Evolutionary conservation across 1,140 invertebrate genomes (phyloP), one percentile per base, ranked within the genome.

Genomic region (Centruroides vittatus): DNA sequence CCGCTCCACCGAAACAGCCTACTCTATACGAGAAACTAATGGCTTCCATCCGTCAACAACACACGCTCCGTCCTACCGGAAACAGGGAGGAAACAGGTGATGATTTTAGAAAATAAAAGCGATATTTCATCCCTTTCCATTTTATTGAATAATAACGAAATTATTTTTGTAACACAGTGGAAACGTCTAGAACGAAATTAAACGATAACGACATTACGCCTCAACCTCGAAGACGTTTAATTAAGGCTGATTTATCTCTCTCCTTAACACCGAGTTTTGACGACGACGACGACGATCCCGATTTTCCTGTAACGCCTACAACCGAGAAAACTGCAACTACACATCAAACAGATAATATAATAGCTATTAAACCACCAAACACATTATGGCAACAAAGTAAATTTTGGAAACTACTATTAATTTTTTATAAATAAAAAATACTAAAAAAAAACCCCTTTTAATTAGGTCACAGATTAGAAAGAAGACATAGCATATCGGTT

Each of bases 21-120:
- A 87, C 88, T 11, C 83, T 89, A 0, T 78, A 89, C 61, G 92
- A 97, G 75, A 79, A 85, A 66, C 78, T 97, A 1, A 83, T 97
- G 77, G 84, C 89, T 61, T 91, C 89, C 59, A 96, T 96, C 65
- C 82, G 88, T 66, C 79, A 86, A 65, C 86, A 89, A 52, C 81
- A 80, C 52, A 64, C 62, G 48, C 54, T 72, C 10, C 63, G 65
- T 60, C 65, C 66, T 52, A 68, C 66, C 3, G 47, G 61, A 49
- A 41, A 41, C 41, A 41, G 41, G 41, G 41, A 41, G 41, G 41
- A 41, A 6, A 41, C 41, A 41, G 41, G 41, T 41, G 41, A 8
- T 41, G 5, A 41, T 47, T 47, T 54, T 56, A 55, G 57, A 57
- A 63, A 59, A 63, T 54, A 55, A 60, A 58, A 11, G 61, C 3